Evolutionary conservation across 2,888 invertebrate genomes (phyloP), one percentile per base, ranked within the genome.

Genomic region (Euzetes globulus): DNA sequence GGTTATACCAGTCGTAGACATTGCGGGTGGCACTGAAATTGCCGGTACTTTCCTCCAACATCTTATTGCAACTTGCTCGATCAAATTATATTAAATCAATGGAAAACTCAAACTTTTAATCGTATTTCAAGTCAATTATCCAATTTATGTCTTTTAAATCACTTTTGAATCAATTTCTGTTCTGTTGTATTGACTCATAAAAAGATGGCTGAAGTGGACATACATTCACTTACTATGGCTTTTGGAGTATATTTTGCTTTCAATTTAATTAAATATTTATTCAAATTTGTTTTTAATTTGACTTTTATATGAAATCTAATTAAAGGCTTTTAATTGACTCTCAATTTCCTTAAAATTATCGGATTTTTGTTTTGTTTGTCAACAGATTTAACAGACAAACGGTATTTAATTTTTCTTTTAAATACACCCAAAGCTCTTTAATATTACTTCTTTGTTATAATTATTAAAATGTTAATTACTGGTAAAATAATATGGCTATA

Each of bases 1-100:
- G 4, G 33, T 25, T 13, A n/a, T 65, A 93, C 90, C 90, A 91
- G 79, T 91, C 91, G 80, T 90, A 87, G 79, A 75, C 50, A 52
- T 76, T 72, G 25, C 76, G 65, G 19, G 76, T 45, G 22, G 76
- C 72, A 29, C 76, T 75, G 52, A 76, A 76, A 71, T 76, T 76
- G n/a, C 76, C 76, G 5, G 76, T 76, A 65, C 74, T 74, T 70
- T 75, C 75, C 65, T 76, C 76, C 15, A 76, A 55, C 76, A 76
- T 76, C 15, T 22, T 71, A 5, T 29, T n/a, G 11, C n/a, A 3
- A 65, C 15, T 29, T 29, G 4, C 29, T 60, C 6, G 7, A 9
- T 55, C 13, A 55, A 55, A 55, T 55, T 9, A 25, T 55, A 19
- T 6, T 19, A 25, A 55, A 5, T 19, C 19, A 7, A 55, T 19